A percentile compares a stretch with the other conserved stretches of the same genome.
Conservation (phyloP, 2,113 vertebrate genomes). For the Mus spicilegus region DNA sequence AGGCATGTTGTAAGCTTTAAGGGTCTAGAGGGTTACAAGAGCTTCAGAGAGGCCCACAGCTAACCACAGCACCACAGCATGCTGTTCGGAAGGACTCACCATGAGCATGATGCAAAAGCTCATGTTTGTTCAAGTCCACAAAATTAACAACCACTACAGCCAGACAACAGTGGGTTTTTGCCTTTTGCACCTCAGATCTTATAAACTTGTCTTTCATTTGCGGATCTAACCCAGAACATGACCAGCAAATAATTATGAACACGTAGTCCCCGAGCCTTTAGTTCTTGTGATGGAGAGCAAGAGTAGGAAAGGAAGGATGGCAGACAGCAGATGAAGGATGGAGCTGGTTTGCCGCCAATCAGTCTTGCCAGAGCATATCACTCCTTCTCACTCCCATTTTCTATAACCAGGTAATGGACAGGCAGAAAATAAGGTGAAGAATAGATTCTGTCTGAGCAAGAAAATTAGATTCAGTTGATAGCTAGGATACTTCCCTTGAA, state of each 20-base stretch:
- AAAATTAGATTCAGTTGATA: neutral
- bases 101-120: neutral
- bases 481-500: neutral
- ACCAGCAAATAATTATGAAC: neutral
- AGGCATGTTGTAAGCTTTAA: neutral
- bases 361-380: neutral
- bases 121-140: neutral
- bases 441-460: neutral
- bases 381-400: neutral
- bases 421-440: neutral
- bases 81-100: slow-evolving; percentile 17
- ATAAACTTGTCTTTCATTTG: neutral
- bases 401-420: neutral
- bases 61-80: neutral
- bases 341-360: neutral
- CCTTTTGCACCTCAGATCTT: slow-evolving; percentile 19
- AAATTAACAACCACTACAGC: neutral
- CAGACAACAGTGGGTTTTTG: neutral
- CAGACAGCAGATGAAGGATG: too few species aligned
- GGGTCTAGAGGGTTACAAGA: neutral
- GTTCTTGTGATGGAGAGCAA: neutral
- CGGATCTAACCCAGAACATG: neutral
- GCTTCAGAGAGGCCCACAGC: neutral
- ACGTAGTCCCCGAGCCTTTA: neutral
- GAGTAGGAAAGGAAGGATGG: neutral